Evolutionary conservation across 2,113 vertebrate genomes (phyloP).

Genomic region (Aspidoscelis tigris): DNA sequence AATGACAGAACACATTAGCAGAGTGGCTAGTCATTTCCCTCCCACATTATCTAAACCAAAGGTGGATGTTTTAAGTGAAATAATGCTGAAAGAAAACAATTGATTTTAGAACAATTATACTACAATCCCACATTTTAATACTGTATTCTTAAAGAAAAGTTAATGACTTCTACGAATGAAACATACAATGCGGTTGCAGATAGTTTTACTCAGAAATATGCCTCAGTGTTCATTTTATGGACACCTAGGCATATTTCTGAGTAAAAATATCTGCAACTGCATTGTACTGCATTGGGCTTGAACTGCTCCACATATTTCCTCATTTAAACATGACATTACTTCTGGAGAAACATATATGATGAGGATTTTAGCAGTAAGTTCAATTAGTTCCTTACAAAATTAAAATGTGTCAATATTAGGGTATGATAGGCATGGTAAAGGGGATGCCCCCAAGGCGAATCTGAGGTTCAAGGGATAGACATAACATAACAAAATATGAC

Average conservation of each 20-base stretch:
- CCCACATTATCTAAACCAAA: too few relatives aligned
- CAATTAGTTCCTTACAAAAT: slow-evolving; percentile 43
- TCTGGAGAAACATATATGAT: neutral
- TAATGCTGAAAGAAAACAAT: too few relatives aligned
- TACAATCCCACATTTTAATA: slow-evolving; percentile 23
- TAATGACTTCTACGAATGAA: slow-evolving; percentile 44
- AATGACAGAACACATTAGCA: too few relatives aligned
- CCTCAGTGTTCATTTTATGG: too few relatives aligned
- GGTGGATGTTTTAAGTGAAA: too few relatives aligned
- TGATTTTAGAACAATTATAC: slow-evolving; percentile 5
- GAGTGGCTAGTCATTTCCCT: too few relatives aligned
- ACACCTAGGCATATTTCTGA: neutral
- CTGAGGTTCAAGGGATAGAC: too few relatives aligned
- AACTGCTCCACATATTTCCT: neutral
- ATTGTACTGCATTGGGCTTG: neutral
- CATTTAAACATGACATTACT: neutral
- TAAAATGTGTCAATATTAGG: slow-evolving; percentile 45
- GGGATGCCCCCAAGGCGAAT: too few relatives aligned
- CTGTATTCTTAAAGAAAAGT: slow-evolving; percentile 44
- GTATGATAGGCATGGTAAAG: too few relatives aligned
- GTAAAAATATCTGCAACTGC: neutral
- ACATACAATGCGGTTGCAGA: neutral
- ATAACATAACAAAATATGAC: too few relatives aligned
- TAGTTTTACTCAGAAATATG: neutral
- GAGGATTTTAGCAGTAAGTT: slow-evolving; percentile 46